These are phyloP conservation scores for Semnornis frantzii DNA, from an alignment of 2,113 vertebrate genomes.

Conservation along the genomic window DNA sequence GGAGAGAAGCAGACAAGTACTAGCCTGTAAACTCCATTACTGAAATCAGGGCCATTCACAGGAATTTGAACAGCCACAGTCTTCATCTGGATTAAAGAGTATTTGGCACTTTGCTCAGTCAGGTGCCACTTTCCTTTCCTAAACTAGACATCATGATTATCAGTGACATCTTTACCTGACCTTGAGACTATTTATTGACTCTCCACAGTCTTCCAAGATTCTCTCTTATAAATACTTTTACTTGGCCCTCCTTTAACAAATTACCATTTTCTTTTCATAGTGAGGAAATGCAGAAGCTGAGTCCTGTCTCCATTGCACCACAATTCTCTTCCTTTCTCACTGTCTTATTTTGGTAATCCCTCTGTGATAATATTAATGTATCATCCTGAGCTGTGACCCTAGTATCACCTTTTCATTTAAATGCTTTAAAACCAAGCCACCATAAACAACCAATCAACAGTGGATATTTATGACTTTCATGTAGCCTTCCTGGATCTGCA, in stretches of 20 bases:
- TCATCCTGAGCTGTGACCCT: neutral
- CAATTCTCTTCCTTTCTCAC: neutral
- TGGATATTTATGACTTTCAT: neutral
- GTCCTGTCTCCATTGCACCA: neutral
- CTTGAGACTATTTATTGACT: neutral
- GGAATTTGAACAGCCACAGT: no score
- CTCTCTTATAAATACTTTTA: neutral
- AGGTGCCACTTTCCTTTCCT: neutral
- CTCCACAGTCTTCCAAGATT: accelerated
- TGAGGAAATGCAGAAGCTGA: neutral
- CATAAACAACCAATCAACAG: neutral
- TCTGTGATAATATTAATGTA: neutral
- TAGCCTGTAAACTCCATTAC: no score
- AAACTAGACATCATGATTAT: neutral
- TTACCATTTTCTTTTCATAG: neutral
- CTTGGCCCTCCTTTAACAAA: neutral
- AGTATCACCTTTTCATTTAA: neutral
- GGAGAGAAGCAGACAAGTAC: no score
- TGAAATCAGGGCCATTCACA: no score
- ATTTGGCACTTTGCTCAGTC: neutral
- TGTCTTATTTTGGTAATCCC: neutral
- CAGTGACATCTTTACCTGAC: neutral
- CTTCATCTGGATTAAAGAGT: neutral
- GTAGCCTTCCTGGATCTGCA: neutral
- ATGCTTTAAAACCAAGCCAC: neutral